Evolutionary conservation across 2,797 vertebrate genomes (phyloP).

Genomic region (Thaleichthys pacificus): DNA sequence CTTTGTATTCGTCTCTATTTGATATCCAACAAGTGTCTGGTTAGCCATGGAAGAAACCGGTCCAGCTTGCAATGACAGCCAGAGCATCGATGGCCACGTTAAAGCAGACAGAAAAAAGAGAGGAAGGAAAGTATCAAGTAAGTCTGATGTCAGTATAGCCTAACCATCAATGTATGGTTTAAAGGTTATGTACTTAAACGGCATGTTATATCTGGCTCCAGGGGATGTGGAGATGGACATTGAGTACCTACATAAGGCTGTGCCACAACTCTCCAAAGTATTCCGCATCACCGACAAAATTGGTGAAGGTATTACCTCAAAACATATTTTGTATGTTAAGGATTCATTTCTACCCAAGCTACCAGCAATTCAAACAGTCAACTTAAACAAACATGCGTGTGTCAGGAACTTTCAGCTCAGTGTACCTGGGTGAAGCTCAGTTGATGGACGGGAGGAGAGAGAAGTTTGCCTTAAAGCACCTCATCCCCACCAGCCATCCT

Average conservation of each 20-base stretch:
- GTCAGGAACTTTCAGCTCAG: slow-evolving; percentile 96
- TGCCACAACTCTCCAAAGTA: slow-evolving; percentile 86
- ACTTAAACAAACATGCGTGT: slow-evolving; percentile 8
- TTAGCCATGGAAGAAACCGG: slow-evolving; percentile 54
- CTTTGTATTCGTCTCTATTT: no score
- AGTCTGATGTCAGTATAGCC: slow-evolving; percentile 31
- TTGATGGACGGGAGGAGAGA: slow-evolving; percentile 80
- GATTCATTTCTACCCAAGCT: not conserved
- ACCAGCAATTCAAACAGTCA: no score
- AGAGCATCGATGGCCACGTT: slow-evolving; percentile 26
- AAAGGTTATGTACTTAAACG: not conserved
- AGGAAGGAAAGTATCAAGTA: slow-evolving; percentile 64
- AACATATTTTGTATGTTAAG: not conserved
- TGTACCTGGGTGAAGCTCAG: slow-evolving; percentile 91
- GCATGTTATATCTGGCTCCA: slow-evolving; percentile 43
- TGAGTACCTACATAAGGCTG: slow-evolving; percentile 85
- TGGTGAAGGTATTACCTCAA: slow-evolving; percentile 85
- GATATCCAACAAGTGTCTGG: no score
- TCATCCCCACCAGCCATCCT: slow-evolving; percentile 97
- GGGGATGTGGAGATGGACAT: slow-evolving; percentile 85
- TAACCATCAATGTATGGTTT: not conserved
- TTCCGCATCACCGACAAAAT: slow-evolving; percentile 92
- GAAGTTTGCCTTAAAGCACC: slow-evolving; percentile 93
- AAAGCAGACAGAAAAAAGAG: slow-evolving; percentile 41
- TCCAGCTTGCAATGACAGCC: slow-evolving; percentile 34